Conservation (phyloP, 2,113 vertebrate species). For the Boleophthalmus pectinirostris region DNA sequence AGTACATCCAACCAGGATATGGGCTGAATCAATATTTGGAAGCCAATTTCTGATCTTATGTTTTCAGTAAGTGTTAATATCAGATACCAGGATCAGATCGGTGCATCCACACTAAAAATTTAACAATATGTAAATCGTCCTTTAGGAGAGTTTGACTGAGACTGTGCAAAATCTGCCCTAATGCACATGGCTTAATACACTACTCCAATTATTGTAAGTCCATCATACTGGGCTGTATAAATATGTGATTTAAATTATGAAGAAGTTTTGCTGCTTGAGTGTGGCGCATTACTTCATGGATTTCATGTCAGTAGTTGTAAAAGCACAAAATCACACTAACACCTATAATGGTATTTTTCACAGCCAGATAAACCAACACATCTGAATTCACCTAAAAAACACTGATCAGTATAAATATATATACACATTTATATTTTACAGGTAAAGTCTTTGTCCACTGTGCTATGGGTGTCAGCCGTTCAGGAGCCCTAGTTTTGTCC, state of each 20-base stretch:
- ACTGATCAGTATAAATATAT: not conserved
- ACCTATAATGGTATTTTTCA: not conserved
- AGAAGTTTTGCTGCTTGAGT: not conserved
- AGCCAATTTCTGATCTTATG: no score
- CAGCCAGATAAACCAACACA: not conserved
- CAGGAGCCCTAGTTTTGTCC: slow-evolving; percentile 80
- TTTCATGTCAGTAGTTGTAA: not conserved
- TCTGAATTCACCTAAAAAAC: not conserved
- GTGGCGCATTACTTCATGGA: not conserved
- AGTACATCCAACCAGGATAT: no score
- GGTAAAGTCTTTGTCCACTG: slow-evolving; percentile 85
- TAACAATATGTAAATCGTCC: not conserved
- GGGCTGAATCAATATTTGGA: no score
- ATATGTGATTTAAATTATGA: not conserved
- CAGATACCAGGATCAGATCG: no score
- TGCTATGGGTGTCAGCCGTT: slow-evolving; percentile 85
- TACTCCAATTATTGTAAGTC: no score
- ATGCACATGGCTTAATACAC: no score
- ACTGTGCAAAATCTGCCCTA: not conserved
- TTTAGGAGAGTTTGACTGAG: not conserved
- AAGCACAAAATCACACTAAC: not conserved
- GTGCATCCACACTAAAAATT: not conserved
- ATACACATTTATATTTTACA: slow-evolving; percentile 49
- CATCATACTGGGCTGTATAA: not conserved
- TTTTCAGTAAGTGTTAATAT: no score